A percentile compares a stretch with the other conserved stretches of the same genome.
phyloP scores from a whole-genome alignment of 2,797 vertebrate species.

The Spheniscus humboldti region DNA sequence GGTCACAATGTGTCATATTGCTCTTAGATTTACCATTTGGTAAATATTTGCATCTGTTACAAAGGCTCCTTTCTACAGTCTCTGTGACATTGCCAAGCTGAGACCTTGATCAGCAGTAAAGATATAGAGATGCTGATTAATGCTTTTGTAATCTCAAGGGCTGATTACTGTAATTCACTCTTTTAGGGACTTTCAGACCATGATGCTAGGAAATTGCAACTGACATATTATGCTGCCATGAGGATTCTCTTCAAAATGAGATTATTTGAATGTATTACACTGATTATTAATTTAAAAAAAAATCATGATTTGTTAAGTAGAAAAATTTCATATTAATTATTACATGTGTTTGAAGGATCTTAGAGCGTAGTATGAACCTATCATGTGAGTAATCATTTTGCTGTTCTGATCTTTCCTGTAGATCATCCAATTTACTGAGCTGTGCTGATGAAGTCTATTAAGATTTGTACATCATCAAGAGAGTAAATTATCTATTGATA shows the following conservation, averaged over 20 bases:
- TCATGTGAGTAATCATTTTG: not conserved
- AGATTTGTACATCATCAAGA: not conserved
- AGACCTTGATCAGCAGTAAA: constrained; percentile 58
- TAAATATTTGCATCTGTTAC: constrained; percentile 57
- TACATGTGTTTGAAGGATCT: not conserved
- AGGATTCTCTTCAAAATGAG: constrained; percentile 50
- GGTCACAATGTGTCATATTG: not conserved
- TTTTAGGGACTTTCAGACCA: constrained; percentile 53
- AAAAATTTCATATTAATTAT: not conserved
- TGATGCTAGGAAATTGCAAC: constrained; percentile 45
- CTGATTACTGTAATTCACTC: constrained; percentile 71
- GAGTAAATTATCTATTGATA: not conserved
- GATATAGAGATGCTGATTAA: constrained; percentile 66
- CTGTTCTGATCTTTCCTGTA: not conserved
- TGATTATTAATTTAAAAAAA: not conserved
- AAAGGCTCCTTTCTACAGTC: constrained; percentile 52
- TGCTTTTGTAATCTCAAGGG: constrained; percentile 64
- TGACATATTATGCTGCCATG: constrained; percentile 49
- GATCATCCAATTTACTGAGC: not conserved
- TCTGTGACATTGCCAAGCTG: constrained; percentile 46
- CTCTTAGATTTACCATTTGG: constrained; percentile 48
- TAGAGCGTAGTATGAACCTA: not conserved
- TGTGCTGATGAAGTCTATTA: not conserved
- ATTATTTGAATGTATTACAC: constrained; percentile 46
- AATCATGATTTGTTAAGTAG: not conserved